Base-by-base conservation (phyloP, 2,888 invertebrate genomes). In the Luffia ferchaultella region DNA sequence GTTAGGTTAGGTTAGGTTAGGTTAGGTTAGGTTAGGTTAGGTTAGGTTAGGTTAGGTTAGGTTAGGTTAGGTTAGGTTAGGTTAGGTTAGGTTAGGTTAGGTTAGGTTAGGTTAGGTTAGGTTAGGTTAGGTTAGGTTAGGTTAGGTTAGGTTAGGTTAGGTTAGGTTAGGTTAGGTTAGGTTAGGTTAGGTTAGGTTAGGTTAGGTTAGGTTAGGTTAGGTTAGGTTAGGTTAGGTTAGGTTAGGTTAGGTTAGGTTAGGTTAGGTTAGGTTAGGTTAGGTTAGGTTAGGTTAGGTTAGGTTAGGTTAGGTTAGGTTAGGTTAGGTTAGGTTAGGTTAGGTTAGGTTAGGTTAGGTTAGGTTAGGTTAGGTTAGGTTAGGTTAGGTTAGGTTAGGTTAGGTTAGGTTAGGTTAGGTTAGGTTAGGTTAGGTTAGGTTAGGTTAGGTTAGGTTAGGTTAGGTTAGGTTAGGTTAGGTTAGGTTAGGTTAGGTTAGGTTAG, bases 401-500 rank as follows among this genome's bases (percentile, higher is more conserved):
- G 46, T 46, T 46, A 46, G 46, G 46, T 46, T 46, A 46, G 46
- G 46, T 46, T 46, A 46, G 46, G 46, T 46, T 46, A 46, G 46
- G 46, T 46, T 46, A 46, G 46, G 46, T 46, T 46, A 46, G 46
- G 46, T 46, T 46, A 20, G 46, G 46, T 46, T 46, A 46, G 46
- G 46, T 49, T 49, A 49, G 49, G 49, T 49, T 45, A 20, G 44
- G 49, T 49, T 49, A 44, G 44, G 49, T 49, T 45, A 20, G 49
- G 45, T 45, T 50, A 50, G 48, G 50, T 50, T 50, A 50, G 50
- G 50, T 50, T 50, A 46, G 50, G 50, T 50, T 50, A 50, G 48
- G 48, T 48, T 50, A 46, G 50, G 50, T 50, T 50, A 50, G 50
- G 50, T 50, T 50, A 50, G 50, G 50, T 50, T 50, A 50, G 50